A percentile compares a stretch with the other conserved stretches of the same genome.
phyloP scores from a whole-genome alignment of 2,888 invertebrate species.

The Halocaridina rubra region DNA sequence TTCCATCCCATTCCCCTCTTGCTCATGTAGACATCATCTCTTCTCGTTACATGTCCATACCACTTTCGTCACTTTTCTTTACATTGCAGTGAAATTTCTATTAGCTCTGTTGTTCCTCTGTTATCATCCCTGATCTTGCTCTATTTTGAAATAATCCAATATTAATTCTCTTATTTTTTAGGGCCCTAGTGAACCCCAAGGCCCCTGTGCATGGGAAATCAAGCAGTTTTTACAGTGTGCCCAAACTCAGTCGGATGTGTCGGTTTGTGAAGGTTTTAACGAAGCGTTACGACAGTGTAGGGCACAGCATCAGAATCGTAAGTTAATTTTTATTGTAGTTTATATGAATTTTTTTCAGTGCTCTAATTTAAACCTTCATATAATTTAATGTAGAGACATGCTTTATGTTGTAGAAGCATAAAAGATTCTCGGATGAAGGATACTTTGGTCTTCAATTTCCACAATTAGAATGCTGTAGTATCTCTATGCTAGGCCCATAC shows the following conservation, averaged over 20 bases:
- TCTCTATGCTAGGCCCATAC: too few relatives aligned
- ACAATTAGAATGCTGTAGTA: too few relatives aligned
- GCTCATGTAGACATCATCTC: not conserved
- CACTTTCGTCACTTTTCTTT: too few relatives aligned
- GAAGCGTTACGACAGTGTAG: conserved; percentile 97
- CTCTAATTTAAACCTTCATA: too few relatives aligned
- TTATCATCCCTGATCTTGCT: not conserved
- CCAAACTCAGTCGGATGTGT: conserved; percentile 87
- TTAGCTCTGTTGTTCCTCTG: too few relatives aligned
- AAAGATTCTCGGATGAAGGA: too few relatives aligned
- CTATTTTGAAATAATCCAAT: not conserved
- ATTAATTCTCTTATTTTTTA: not conserved
- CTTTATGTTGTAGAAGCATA: too few relatives aligned
- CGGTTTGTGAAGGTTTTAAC: conserved; percentile 96
- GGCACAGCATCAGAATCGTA: conserved; percentile 66
- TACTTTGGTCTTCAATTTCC: too few relatives aligned
- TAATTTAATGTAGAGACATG: too few relatives aligned
- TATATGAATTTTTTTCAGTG: not conserved
- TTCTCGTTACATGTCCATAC: too few relatives aligned
- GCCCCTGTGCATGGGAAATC: conserved; percentile 93
- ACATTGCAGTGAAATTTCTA: too few relatives aligned
- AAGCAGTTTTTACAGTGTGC: conserved; percentile 97
- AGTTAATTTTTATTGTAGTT: not conserved
- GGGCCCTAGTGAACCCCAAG: conserved; percentile 73
- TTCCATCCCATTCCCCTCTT: not conserved